Percentiles rank a stretch among this genome's conserved stretches.
Evolutionary conservation across 2,797 vertebrate genomes (phyloP).

Genomic region (Sternotherus odoratus): DNA sequence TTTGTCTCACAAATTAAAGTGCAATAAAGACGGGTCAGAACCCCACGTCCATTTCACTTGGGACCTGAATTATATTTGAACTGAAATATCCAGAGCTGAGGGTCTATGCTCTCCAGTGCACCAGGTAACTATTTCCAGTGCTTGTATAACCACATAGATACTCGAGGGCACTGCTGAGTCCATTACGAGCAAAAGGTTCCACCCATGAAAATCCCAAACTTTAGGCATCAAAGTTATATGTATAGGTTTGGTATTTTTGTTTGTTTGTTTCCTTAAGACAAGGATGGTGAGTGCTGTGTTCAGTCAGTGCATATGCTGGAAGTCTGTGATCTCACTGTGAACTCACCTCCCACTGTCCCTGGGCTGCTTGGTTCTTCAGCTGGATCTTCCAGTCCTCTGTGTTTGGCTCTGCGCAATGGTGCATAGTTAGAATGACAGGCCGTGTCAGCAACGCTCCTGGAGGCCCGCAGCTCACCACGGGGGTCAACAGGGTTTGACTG

Average conservation of each 20-base stretch:
- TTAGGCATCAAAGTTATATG: background rate
- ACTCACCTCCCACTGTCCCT: slow-evolving; percentile 96
- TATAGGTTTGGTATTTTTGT: background rate
- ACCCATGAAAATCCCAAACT: background rate
- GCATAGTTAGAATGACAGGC: slow-evolving; percentile 94
- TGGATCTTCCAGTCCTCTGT: slow-evolving; percentile 97
- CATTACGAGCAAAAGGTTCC: background rate
- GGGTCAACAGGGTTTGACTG: slow-evolving; percentile 92
- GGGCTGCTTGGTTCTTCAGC: slow-evolving; percentile 91
- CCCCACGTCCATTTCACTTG: background rate
- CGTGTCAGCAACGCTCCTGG: slow-evolving; percentile 92
- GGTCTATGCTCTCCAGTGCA: no score
- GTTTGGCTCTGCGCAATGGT: slow-evolving; percentile 93
- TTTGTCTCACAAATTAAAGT: background rate
- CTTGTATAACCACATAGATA: background rate
- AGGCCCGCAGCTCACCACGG: slow-evolving; percentile 96
- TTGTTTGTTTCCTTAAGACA: background rate
- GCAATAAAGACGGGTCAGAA: background rate
- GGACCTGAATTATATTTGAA: background rate
- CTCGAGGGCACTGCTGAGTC: background rate
- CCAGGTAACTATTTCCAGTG: background rate
- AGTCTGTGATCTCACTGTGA: background rate
- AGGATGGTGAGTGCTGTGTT: background rate
- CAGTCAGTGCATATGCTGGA: background rate
- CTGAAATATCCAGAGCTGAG: background rate